Conservation (phyloP, 2,888 invertebrate genomes). For the Ormia ochracea region DNA sequence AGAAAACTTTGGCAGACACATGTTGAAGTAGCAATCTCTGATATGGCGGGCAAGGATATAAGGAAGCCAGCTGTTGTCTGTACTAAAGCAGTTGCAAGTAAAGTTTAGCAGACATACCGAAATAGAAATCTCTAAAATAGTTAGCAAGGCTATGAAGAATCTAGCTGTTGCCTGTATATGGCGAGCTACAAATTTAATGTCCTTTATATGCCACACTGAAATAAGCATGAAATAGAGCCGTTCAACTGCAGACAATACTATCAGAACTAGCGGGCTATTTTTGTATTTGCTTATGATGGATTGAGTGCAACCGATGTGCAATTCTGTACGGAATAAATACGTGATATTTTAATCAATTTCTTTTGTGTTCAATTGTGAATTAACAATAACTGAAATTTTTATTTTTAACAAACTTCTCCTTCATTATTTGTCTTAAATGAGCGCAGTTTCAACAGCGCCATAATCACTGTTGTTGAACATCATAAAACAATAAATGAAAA, state of each 20-base stretch:
- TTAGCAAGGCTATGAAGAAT: too few species aligned
- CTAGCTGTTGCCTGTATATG: too few species aligned
- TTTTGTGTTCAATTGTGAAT: constrained; percentile 37
- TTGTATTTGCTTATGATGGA: constrained; percentile 17
- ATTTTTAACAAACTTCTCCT: neutral
- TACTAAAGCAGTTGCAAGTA: too few species aligned
- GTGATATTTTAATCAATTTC: constrained; percentile 51
- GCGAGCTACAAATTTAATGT: too few species aligned
- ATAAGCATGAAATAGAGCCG: neutral
- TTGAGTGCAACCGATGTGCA: neutral
- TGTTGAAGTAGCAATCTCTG: too few species aligned
- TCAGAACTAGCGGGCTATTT: neutral
- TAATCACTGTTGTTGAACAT: constrained; percentile 33
- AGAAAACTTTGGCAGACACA: too few species aligned
- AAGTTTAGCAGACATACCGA: too few species aligned
- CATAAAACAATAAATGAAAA: constrained; percentile 23
- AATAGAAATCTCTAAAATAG: too few species aligned
- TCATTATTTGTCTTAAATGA: constrained; percentile 51
- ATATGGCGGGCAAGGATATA: too few species aligned
- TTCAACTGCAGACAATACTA: neutral
- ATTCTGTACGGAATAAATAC: constrained; percentile 37
- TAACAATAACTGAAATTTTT: neutral
- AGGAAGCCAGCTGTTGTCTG: too few species aligned
- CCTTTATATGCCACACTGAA: too few species aligned
- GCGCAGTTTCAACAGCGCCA: constrained; percentile 44